These are phyloP conservation scores for Linepithema humile DNA, from an alignment of 1,140 invertebrate species.

Conservation along the genomic window DNA sequence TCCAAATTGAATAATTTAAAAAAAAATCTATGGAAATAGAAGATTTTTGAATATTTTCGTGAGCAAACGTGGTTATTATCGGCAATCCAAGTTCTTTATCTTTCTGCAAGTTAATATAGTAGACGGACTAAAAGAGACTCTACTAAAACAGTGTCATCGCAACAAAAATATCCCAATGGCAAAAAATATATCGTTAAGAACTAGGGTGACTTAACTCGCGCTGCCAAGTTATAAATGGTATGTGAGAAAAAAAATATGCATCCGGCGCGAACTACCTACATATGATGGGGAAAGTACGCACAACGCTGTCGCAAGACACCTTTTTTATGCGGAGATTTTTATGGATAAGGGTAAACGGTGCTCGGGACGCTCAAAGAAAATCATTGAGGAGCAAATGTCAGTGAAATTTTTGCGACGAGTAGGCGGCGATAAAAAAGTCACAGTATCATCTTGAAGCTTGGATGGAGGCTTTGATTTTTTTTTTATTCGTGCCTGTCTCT, in stretches of 20 bases:
- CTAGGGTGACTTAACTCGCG: constrained; percentile 6
- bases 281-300: constrained; percentile 9
- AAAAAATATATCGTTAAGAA: constrained; percentile 25
- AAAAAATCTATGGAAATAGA: not conserved
- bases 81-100: not conserved
- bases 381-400: constrained; percentile 26
- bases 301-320: not conserved
- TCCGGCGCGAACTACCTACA: not conserved
- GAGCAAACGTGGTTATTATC: not conserved
- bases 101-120: not conserved
- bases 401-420: constrained; percentile 5
- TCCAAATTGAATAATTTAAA: not conserved
- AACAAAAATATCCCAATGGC: constrained; percentile 12
- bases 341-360: constrained; percentile 51
- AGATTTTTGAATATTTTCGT: not conserved
- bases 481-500: not conserved
- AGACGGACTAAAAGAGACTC: not conserved
- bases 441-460: not conserved
- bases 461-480: not conserved
- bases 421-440: not conserved
- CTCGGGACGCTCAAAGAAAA: not conserved
- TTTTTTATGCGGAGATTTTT: constrained; percentile 24
- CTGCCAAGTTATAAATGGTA: constrained; percentile 18
- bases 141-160: constrained; percentile 32
- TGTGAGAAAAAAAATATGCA: constrained; percentile 28